Conservation (phyloP, 2,113 vertebrate species). For the Eulemur rufifrons region DNA sequence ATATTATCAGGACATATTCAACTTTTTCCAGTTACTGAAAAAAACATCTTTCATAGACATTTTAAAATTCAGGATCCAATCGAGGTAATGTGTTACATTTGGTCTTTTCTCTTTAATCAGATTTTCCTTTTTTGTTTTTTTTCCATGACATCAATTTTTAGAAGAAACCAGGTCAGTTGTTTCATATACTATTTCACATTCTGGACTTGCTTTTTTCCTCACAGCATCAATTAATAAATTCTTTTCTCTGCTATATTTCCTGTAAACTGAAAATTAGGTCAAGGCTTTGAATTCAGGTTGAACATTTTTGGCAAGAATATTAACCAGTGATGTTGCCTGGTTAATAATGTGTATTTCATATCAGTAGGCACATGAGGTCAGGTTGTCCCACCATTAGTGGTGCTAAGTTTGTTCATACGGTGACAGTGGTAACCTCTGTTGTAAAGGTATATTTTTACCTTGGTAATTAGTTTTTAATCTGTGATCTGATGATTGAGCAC, state of each 20-base stretch:
- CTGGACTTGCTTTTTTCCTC: constrained; percentile 9
- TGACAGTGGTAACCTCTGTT: not conserved
- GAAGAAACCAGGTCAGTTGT: constrained; percentile 32
- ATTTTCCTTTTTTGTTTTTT: not conserved
- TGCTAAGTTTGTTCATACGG: not conserved
- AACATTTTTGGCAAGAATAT: not conserved
- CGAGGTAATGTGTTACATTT: not conserved
- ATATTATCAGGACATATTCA: not conserved
- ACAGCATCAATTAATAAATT: constrained; percentile 29
- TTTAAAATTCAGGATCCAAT: constrained; percentile 32
- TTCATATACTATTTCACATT: not conserved
- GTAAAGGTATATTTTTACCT: not conserved
- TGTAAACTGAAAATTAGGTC: constrained; percentile 50
- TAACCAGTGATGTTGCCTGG: not conserved
- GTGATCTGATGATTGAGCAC: not conserved
- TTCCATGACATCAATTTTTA: not conserved
- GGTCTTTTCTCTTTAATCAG: not conserved
- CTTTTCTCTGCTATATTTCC: constrained; percentile 6
- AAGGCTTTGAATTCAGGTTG: constrained; percentile 34
- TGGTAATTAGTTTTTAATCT: not conserved
- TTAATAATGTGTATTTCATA: not conserved
- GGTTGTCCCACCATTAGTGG: not conserved
- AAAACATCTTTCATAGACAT: not conserved
- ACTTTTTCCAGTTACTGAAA: not conserved
- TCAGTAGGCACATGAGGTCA: not conserved